Base-by-base conservation (phyloP, 1,140 invertebrate genomes). In the Lepidostoma basale region DNA sequence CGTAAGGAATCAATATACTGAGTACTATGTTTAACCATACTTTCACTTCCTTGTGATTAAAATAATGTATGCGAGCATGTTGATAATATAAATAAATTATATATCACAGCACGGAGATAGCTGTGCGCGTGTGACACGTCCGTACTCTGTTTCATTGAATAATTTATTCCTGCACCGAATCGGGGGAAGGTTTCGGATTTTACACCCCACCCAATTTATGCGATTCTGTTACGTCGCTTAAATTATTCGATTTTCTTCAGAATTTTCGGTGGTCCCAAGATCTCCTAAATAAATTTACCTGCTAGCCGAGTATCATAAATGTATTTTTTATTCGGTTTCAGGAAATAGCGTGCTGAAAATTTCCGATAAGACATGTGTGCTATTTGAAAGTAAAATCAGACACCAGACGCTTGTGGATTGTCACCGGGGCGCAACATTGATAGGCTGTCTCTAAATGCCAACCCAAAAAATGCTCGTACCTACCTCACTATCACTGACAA, bases 181-280 rank as follows among this genome's bases (percentile, higher is more conserved):
- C 10, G 20, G 26, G 49, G 25, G 14, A 20, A 18, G 49, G 45
- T 49, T 54, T 54, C n/a, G 23, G 49, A 54, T 30, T 54, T 30
- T 3, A n/a, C 26, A 16, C 49, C 26, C 49, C 26, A 18, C 14
- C 26, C 49, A 54, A 54, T 54, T 54, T 54, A 54, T 54, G 23
- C 26, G 18, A 12, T 12, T 26, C 10, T 26, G 49, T 54, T 28
- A 49, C 49, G 16, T 12, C 16, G 49, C 49, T 18, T 54, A 54
- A 54, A 54, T 54, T 54, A 54, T 54, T 54, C 49, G 49, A 54
- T 54, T 54, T 33, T 30, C 4, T 26, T 54, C 49, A 26, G 49
- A 18, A 54, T 54, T 16, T 26, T 23, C 26, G 28, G 12, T 16
- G 25, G 26, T 30, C 16, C 49, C 26, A 20, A 22, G 18, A n/a